A percentile compares a stretch with the other conserved stretches of the same genome.
phyloP scores from a whole-genome alignment of 1,140 invertebrate species.

The Papilio polytes region DNA sequence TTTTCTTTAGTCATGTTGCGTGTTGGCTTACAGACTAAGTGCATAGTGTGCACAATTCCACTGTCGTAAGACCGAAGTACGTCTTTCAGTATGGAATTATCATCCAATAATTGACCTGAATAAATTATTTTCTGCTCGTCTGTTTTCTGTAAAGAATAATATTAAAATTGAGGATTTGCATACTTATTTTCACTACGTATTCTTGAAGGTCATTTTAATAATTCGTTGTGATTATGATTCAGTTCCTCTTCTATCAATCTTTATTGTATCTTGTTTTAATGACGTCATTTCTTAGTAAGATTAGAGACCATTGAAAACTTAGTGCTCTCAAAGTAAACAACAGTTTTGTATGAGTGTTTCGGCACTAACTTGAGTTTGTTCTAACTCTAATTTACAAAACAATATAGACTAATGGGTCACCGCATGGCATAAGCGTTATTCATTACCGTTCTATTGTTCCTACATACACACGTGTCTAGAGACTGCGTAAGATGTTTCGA shows the following conservation, averaged over 20 bases:
- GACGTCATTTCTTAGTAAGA: background rate
- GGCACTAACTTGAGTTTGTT: background rate
- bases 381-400: background rate
- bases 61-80: conserved; percentile 90
- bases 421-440: background rate
- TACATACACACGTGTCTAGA: background rate
- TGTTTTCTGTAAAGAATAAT: conserved; percentile 84
- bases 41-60: conserved; percentile 90
- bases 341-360: background rate
- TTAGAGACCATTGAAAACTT: background rate
- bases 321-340: too few relatives aligned
- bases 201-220: background rate
- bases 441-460: conserved; percentile 1
- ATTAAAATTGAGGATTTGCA: background rate
- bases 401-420: background rate
- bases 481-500: background rate
- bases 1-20: conserved; percentile 58
- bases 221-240: background rate
- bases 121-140: conserved; percentile 95
- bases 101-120: conserved; percentile 93
- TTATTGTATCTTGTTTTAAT: background rate
- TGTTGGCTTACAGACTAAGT: conserved; percentile 90
- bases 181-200: background rate
- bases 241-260: background rate
- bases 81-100: conserved; percentile 91